These are phyloP conservation scores for Lymantria monacha DNA, from an alignment of 2,888 invertebrate species.

Conservation along the genomic window DNA sequence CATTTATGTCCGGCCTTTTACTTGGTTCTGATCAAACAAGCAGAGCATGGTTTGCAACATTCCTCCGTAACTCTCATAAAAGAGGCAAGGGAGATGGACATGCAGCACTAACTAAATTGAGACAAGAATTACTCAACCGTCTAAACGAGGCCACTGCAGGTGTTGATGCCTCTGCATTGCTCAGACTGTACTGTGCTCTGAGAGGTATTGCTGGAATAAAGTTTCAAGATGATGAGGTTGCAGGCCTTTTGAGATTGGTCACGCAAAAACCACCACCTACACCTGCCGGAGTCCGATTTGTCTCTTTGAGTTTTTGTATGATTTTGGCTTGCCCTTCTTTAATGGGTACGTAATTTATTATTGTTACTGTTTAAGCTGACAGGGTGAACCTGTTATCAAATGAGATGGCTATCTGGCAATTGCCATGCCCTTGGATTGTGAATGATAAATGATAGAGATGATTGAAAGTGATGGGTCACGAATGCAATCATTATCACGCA, in stretches of 20 bases:
- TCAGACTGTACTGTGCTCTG: conserved; percentile 95
- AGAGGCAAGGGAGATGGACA: conserved; percentile 88
- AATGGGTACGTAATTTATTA: conserved; percentile 74
- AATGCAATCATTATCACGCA: no score
- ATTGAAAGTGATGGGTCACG: no score
- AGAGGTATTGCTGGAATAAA: conserved; percentile 96
- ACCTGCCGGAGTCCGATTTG: conserved; percentile 96
- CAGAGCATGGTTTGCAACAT: conserved; percentile 96
- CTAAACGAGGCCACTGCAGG: conserved; percentile 86
- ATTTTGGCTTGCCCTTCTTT: conserved; percentile 96
- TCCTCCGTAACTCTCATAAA: conserved; percentile 93
- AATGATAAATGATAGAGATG: no score
- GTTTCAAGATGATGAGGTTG: conserved; percentile 95
- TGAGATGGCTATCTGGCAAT: no score
- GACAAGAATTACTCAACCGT: conserved; percentile 89
- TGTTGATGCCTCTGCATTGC: conserved; percentile 93
- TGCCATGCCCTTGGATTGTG: no score
- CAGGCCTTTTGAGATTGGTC: conserved; percentile 90
- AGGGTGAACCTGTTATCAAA: no score
- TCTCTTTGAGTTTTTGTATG: conserved; percentile 96
- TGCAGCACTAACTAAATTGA: conserved; percentile 84
- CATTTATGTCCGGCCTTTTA: conserved; percentile 93
- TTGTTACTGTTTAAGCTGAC: no score
- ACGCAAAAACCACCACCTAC: conserved; percentile 94
- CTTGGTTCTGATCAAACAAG: conserved; percentile 95